Evolutionary conservation across 2,888 invertebrate genomes (phyloP), one percentile per base, ranked within the genome.

Genomic region (Conistra vaccinii): DNA sequence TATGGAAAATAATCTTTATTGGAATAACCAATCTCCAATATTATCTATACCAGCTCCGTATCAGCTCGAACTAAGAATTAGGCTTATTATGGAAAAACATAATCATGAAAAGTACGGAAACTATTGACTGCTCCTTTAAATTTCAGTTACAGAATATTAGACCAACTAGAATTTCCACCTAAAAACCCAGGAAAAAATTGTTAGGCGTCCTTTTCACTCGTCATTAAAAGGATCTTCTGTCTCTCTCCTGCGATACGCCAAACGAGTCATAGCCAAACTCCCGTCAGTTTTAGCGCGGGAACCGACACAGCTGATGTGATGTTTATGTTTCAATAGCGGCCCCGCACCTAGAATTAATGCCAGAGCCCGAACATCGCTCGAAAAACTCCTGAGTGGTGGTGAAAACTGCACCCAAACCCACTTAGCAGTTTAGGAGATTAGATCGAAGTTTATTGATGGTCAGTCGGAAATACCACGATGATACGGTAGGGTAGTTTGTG

Each of bases 241-340:
- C 68, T 14, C 35, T 32, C 45, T 63, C 51, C 29, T 67, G 9
- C 17, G 4, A 42, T 57, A 60, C 48, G 63, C 55, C 29, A 66
- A 29, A 48, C 73, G 57, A 55, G 17, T 58, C 69, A 68, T 70
- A 74, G 63, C n/a, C 67, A 45, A 70, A 45, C 66, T 70, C 55
- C 39, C 55, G 53, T 60, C 80, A 80, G 69, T 80, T 69, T 48
- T 32, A 81, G 75, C 81, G 81, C 81, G 84, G 84, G 81, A 81
- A 84, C 73, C 57, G 3, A 1, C 62, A 26, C 81, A 81, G 81
- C 84, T 81, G 81, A 84, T 80, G 75, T 20, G 75, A 65, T 81
- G 75, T 81, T 81, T 81, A 81, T 81, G 84, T 84, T 79, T 39
- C 35, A 63, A 84, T 75, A 67, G 84, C 65, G 65, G 65, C 51